phyloP scores from a whole-genome alignment of 2,797 vertebrate genomes.

The Clarias laeviceps region DNA sequence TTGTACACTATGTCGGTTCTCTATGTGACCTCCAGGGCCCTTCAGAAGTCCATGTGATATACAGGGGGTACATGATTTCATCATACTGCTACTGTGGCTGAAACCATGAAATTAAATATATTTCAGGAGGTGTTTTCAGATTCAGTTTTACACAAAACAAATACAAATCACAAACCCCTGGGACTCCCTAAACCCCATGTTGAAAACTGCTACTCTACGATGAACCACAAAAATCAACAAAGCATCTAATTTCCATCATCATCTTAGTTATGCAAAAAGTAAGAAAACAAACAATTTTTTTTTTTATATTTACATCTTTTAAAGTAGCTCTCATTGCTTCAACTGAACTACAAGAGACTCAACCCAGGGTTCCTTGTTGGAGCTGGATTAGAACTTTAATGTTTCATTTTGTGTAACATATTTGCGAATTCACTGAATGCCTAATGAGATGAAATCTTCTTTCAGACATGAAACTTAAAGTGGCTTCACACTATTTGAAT shows the following conservation, averaged over 20 bases:
- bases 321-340: too few relatives aligned
- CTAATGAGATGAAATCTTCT: not conserved
- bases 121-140: not conserved
- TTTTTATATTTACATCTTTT: not conserved
- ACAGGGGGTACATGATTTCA: not conserved
- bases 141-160: not conserved
- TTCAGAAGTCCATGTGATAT: not conserved
- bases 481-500: conserved; percentile 66
- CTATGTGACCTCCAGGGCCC: not conserved
- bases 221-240: not conserved
- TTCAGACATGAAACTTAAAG: not conserved
- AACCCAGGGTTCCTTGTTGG: not conserved
- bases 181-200: not conserved
- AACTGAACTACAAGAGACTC: not conserved
- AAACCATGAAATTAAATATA: not conserved
- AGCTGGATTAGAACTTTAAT: too few relatives aligned
- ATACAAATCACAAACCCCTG: not conserved
- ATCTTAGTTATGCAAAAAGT: not conserved
- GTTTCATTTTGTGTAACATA: not conserved
- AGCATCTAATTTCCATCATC: not conserved
- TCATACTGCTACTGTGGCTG: not conserved
- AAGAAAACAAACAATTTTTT: not conserved
- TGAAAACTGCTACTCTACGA: not conserved
- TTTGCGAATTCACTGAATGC: not conserved
- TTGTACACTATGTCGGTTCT: not conserved